Percentiles rank a stretch among this genome's conserved stretches.
These are phyloP conservation scores for Eurytemora carolleeae DNA, from an alignment of 1,140 invertebrate species.

Conservation along the genomic window DNA sequence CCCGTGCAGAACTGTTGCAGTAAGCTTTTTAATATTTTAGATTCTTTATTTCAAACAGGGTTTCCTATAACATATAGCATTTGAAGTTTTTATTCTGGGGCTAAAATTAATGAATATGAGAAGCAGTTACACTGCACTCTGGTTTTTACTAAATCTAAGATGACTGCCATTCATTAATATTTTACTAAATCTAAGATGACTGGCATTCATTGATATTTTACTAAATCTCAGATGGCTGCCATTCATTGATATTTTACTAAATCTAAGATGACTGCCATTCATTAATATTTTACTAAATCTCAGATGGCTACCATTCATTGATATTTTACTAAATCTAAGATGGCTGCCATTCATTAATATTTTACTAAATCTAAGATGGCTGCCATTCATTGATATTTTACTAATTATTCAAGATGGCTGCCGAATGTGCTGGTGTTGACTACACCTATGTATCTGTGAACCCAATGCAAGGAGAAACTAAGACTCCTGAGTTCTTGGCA, in stretches of 20 bases:
- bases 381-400: background rate
- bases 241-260: background rate
- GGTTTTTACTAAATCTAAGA: background rate
- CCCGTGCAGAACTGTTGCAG: background rate
- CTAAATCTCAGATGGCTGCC: background rate
- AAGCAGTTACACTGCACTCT: background rate
- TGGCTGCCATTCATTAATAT: background rate
- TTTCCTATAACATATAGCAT: background rate
- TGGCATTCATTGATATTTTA: background rate
- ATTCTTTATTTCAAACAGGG: background rate
- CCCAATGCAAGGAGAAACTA: constrained; percentile 19
- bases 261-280: background rate
- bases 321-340: background rate
- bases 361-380: background rate
- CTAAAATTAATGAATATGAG: background rate
- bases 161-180: background rate
- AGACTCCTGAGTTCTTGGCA: constrained; percentile 19
- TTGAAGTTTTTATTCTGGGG: background rate
- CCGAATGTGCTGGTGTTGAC: constrained; percentile 18
- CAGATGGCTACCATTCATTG: too few species aligned
- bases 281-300: background rate
- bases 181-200: background rate
- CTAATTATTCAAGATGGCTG: constrained; percentile 16
- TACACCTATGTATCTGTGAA: constrained; percentile 20
- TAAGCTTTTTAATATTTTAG: background rate